phyloP scores from a whole-genome alignment of 2,797 vertebrate species.

The Tragopan temminckii region DNA sequence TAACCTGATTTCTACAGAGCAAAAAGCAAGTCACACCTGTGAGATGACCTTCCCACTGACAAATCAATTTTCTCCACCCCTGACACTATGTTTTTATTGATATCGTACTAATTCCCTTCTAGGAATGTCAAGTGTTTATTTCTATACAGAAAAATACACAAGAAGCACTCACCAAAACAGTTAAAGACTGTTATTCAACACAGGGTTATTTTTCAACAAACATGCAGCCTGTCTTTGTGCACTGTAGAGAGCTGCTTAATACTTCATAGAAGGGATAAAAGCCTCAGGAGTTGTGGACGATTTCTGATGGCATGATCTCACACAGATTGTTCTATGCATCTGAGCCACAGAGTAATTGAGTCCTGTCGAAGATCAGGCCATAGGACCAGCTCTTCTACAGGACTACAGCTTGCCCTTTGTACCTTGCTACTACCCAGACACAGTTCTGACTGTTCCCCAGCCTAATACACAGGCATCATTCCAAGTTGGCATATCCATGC shows the following conservation, averaged over 20 bases:
- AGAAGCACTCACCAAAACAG: not conserved
- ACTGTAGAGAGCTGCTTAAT: not conserved
- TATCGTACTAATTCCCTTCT: not conserved
- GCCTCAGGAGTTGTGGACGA: not conserved
- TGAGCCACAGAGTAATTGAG: not conserved
- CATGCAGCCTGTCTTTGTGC: not conserved
- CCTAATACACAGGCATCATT: fast-evolving
- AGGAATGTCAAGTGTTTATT: not conserved
- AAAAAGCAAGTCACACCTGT: not conserved
- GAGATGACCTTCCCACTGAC: not conserved
- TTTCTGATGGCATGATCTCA: not conserved
- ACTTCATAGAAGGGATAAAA: not conserved
- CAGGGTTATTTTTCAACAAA: not conserved
- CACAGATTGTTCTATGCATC: not conserved
- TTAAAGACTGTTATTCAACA: not conserved
- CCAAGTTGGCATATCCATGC: not conserved
- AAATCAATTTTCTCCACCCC: not conserved
- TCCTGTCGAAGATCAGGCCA: not conserved
- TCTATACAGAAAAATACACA: not conserved
- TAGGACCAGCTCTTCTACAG: not conserved
- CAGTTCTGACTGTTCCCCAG: not conserved
- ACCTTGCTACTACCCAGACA: not conserved
- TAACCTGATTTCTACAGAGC: not conserved
- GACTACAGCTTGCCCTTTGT: not conserved
- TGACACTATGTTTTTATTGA: not conserved